Evolutionary conservation across 2,888 invertebrate genomes (phyloP), one percentile per base, ranked within the genome.

Genomic region (Anagyrus pseudococci): DNA sequence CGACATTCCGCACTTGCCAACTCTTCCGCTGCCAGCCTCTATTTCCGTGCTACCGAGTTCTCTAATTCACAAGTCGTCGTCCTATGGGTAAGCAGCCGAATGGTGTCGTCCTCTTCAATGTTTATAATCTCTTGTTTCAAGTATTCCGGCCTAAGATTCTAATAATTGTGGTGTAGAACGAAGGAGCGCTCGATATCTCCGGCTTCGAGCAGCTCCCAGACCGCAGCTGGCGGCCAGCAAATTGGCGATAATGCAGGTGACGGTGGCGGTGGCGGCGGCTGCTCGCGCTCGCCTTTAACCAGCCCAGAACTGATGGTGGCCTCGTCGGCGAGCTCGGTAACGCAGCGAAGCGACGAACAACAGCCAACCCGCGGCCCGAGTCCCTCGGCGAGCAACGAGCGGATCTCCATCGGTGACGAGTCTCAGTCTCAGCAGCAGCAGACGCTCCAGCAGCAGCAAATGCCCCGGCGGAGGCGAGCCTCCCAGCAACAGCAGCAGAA

Each of bases 1-100:
- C 13, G 75, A 76, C 15, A 65, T 81, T 20, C 66, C 79, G 6
- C 79, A 79, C 59, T 62, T 81, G 46, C 72, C 78, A 1, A 75
- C 75, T 48, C 70, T 80, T 41, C 76, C 75, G 40, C 65, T 78
- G 1, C 72, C 77, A 1, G 66, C 77, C 19, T 61, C 76, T 6
- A 69, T 70, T 3, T 66, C 74, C 3, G 62, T 64, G 33, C 29
- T 71, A 0, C 75, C n/a, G n/a, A n/a, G n/a, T n/a, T n/a, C n/a
- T n/a, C n/a, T n/a, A n/a, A n/a, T n/a, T n/a, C n/a, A 71, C 49
- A 70, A 73, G 13, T 52, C 70, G 2, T 58, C 67, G 20, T 40
- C 61, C 6, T 65, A 66, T 26, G 53, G 29, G 29, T 29, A 10
- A 29, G 29, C 10, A 4, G 29, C 29, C 6, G 29, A n/a, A n/a